Base-by-base conservation (phyloP, 2,797 vertebrate species). In the Anisognathus igniventris region DNA sequence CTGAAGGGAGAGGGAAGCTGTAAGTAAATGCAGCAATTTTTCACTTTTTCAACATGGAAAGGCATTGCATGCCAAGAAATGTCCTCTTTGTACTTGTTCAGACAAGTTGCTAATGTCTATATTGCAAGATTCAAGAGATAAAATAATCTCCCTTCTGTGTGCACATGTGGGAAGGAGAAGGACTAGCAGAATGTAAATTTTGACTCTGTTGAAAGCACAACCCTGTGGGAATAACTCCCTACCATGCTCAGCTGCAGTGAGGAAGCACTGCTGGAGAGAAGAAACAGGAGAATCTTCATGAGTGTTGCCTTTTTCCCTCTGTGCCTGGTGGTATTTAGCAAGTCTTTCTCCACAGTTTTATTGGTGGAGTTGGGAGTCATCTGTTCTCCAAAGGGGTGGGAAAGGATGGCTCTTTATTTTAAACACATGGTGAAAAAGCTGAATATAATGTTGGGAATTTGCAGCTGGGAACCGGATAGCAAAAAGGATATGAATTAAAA, bases 341-440 rank as follows among this genome's bases (percentile, higher is more conserved):
- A 84, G 60, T 28, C 35, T 66, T 82, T 89, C 88, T 53, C n/a
- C 44, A 14, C 19, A 10, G 85, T 71, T 73, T 76, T 57, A 73
- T 33, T 90, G 65, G 86, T 23, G 57, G 68, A 62, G 30, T 18
- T 88, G 40, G 37, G 39, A 92, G 42, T 7, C 39, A 92, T 79
- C 50, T 89, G 39, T 37, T 87, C 66, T 88, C 56, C 75, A 76
- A 95, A 61, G 57, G 71, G 50, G 23, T 82, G 66, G 79, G 85
- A 95, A 92, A 92, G 30, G 67, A 80, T 0, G 0, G 51, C 37
- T 88, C 72, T 67, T 44, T 67, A 95, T 90, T 96, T 95, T 57
- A 93, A 96, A 78, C 71, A 94, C 70, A 90, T 86, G 93, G 62
- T 62, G 66, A 84, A 94, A 93, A 87, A 1, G 8, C 70, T 70